Percentiles rank a stretch among this genome's conserved stretches.
These are phyloP conservation scores for Sciaenops ocellatus DNA, from an alignment of 2,797 vertebrate species.

Conservation along the genomic window DNA sequence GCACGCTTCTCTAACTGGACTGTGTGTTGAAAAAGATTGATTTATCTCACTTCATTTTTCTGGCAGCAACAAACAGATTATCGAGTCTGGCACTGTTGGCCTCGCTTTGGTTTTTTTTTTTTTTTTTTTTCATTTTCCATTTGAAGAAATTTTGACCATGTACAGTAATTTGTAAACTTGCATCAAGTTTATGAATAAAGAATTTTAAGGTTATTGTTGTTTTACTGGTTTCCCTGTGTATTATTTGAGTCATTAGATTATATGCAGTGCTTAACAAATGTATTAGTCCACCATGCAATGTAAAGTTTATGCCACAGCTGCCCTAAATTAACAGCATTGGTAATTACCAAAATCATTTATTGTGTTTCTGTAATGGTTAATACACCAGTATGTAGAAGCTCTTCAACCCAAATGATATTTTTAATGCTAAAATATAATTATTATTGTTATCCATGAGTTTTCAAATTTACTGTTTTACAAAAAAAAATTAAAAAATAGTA, in stretches of 20 bases:
- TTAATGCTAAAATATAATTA: too few species aligned
- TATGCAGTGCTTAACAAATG: neutral
- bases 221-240: slow-evolving; percentile 8
- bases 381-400: too few species aligned
- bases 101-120: slow-evolving; percentile 59
- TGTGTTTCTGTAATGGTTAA: too few species aligned
- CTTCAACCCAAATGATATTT: too few species aligned
- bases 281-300: too few species aligned
- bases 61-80: slow-evolving; percentile 58
- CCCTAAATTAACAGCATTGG: too few species aligned
- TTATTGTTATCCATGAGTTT: too few species aligned
- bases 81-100: slow-evolving; percentile 61
- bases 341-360: too few species aligned
- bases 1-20: slow-evolving; percentile 74
- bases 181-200: slow-evolving; percentile 99
- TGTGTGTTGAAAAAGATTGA: slow-evolving; percentile 57
- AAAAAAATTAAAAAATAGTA: too few species aligned
- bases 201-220: slow-evolving; percentile 89
- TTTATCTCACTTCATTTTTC: slow-evolving; percentile 62
- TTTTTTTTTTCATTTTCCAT: slow-evolving; percentile 74
- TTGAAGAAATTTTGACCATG: slow-evolving; percentile 91
- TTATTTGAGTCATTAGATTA: neutral
- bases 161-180: slow-evolving; percentile 99
- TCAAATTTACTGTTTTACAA: too few species aligned
- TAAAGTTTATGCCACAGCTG: too few species aligned